phyloP scores from a whole-genome alignment of 2,113 vertebrate species.

The Hydrolagus affinis region DNA sequence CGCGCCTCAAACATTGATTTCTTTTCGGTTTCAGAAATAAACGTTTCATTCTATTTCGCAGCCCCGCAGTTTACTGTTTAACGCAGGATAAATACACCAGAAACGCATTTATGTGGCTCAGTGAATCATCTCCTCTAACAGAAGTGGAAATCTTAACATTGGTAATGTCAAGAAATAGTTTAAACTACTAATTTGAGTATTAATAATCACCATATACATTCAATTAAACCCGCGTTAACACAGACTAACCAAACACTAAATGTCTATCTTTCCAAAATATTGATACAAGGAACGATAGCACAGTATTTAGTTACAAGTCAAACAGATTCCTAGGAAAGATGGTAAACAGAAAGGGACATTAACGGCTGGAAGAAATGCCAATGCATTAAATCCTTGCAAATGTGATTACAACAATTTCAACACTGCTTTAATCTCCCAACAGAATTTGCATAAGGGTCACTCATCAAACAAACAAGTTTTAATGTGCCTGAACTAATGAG shows the following conservation, averaged over 20 bases:
- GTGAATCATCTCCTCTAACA: too few relatives aligned
- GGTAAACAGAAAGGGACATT: not conserved
- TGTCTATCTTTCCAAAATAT: not conserved
- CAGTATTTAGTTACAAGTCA: not conserved
- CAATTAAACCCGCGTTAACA: too few relatives aligned
- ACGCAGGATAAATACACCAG: too few relatives aligned
- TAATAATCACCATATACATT: too few relatives aligned
- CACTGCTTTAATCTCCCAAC: not conserved
- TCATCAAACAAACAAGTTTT: conserved; percentile 7
- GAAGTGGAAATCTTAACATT: too few relatives aligned
- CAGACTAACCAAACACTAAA: not conserved
- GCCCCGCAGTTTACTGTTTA: too few relatives aligned
- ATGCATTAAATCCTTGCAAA: not conserved
- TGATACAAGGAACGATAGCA: not conserved
- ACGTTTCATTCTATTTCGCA: too few relatives aligned
- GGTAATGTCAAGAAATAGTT: too few relatives aligned
- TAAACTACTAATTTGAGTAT: too few relatives aligned
- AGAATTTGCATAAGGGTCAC: not conserved
- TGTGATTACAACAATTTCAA: conserved; percentile 7
- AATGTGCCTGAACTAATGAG: not conserved
- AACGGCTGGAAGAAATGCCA: not conserved
- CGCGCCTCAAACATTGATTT: too few relatives aligned
- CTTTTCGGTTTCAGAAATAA: too few relatives aligned
- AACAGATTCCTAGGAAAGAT: not conserved
- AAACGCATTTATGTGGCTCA: too few relatives aligned